A percentile compares a stretch with the other conserved stretches of the same genome.
These are phyloP conservation scores for Tenthredo livida DNA, from an alignment of 2,888 invertebrate species.

Conservation along the genomic window DNA sequence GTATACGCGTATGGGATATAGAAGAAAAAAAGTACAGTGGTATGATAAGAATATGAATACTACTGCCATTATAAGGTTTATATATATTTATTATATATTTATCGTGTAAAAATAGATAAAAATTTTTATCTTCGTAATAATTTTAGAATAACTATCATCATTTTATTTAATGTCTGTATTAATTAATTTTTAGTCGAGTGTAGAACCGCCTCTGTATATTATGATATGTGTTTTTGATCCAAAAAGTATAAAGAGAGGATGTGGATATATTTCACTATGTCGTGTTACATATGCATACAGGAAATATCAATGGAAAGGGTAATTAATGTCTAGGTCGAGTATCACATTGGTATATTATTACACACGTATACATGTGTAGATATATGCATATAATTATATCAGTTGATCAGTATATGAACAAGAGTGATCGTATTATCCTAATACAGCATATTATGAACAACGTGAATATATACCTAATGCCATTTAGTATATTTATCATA, in stretches of 20 bases:
- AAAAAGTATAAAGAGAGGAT: neutral
- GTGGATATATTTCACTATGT: neutral
- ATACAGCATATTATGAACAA: neutral
- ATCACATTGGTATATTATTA: neutral
- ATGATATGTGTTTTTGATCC: neutral
- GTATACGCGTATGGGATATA: neutral
- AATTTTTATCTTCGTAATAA: neutral
- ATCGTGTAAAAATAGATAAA: neutral
- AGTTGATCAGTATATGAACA: neutral
- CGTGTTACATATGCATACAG: neutral
- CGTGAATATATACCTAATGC: neutral
- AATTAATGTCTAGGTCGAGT: slow-evolving; percentile 1
- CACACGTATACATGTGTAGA: neutral
- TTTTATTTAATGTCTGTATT: neutral
- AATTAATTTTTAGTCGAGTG: neutral
- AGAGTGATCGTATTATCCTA: neutral
- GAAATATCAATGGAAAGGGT: neutral
- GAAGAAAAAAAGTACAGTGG: neutral
- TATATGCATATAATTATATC: neutral
- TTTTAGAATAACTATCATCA: neutral
- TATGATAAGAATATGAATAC: neutral
- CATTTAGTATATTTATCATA: neutral
- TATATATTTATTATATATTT: neutral
- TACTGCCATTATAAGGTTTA: too few species aligned
- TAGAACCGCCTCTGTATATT: neutral